A percentile compares a stretch with the other conserved stretches of the same genome.
phyloP scores from a whole-genome alignment of 2,888 invertebrate genomes.

The Caenorhabditis sp. region DNA sequence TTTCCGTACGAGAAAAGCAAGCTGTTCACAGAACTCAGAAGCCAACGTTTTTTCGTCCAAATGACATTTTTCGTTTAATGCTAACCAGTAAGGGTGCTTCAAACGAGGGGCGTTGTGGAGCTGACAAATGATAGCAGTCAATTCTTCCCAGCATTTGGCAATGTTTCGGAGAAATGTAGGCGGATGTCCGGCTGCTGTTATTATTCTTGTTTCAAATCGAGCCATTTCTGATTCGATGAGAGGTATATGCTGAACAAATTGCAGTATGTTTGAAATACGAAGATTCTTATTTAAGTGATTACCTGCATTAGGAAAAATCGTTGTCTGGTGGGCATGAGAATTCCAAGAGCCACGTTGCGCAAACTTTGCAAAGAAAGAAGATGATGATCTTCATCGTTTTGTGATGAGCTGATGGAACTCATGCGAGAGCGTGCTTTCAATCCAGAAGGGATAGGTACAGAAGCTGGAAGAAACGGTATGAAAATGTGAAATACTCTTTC shows the following conservation, averaged over 20 bases:
- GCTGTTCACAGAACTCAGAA: slow-evolving; percentile 66
- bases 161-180: slow-evolving; percentile 67
- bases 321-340: slow-evolving; percentile 42
- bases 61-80: slow-evolving; percentile 57
- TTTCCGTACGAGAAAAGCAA: slow-evolving; percentile 63
- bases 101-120: slow-evolving; percentile 73
- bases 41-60: slow-evolving; percentile 59
- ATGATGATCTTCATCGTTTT: slow-evolving; percentile 52
- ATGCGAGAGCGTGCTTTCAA: slow-evolving; percentile 54
- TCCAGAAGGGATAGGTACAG: slow-evolving; percentile 18
- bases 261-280: too few relatives aligned
- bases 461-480: slow-evolving; percentile 25
- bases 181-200: slow-evolving; percentile 57
- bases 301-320: slow-evolving; percentile 57
- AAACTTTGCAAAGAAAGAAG: not conserved
- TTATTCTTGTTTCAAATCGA: slow-evolving; percentile 64
- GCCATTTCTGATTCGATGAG: slow-evolving; percentile 72
- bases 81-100: slow-evolving; percentile 71
- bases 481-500: not conserved
- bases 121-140: slow-evolving; percentile 65
- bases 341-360: slow-evolving; percentile 55
- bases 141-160: slow-evolving; percentile 68
- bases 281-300: too few relatives aligned
- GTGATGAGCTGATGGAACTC: slow-evolving; percentile 54
- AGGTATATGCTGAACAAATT: slow-evolving; percentile 76